Base-by-base conservation (phyloP, 2,113 vertebrate species). In the Elephantulus edwardii region DNA sequence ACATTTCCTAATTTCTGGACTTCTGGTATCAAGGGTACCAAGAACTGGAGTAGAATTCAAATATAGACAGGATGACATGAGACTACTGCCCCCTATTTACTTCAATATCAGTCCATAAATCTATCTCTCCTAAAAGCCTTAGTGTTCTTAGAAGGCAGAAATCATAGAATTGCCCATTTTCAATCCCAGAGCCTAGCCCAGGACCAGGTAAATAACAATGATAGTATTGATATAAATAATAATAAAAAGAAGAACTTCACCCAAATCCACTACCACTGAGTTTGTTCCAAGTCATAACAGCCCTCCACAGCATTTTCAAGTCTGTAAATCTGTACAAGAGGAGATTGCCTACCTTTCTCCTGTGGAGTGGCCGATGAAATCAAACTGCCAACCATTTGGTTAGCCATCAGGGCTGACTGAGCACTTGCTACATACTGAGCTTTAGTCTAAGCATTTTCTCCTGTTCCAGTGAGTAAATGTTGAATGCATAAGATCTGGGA, bases 401-500 rank as follows among this genome's bases (percentile, higher is more conserved):
- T 17, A 92, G 64, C 33, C 8, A 19, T 58, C 20, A 22, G 7
- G 8, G 52, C 72, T 56, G 60, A 48, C 4, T 30, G 16, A 90
- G 64, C 26, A 66, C 24, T 75, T 86, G 56, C 42, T 56, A 75
- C 50, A 44, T 35, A 16, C 46, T 72, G 62, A 86, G 11, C 2
- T 16, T 35, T 38, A 6, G 68, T 77, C 78, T 6, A 66, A 80
- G 83, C 16, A 79, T 11, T 84, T 86, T 58, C n/a, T 64, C 81
- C 52, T 72, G 42, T 2, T 52, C 75, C 68, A 52, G 16, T 33
- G 60, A 81, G 80, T 54, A 76, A 92, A 83, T 48, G 6, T 33
- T 60, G 42, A 80, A 50, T 83, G 76, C 38, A 83, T 75, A 82
- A 92, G 87, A 87, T 42, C 20, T n/a, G n/a, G n/a, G n/a, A n/a